phyloP scores from a whole-genome alignment of 2,888 invertebrate genomes.

The Phyto melanocephala region DNA sequence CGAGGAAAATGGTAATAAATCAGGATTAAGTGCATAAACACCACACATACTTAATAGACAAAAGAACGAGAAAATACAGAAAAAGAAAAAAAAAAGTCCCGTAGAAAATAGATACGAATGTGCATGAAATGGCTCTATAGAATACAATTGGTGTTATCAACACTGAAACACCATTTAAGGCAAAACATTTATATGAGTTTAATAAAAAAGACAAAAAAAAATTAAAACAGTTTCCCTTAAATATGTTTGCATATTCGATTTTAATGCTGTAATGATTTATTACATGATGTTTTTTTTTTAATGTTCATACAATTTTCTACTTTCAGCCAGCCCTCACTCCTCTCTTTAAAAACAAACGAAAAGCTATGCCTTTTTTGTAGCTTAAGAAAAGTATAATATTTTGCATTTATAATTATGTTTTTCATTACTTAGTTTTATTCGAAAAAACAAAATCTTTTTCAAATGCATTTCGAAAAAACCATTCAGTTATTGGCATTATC shows the following conservation, averaged over 20 bases:
- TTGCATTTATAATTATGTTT: constrained; percentile 63
- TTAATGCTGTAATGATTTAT: constrained; percentile 61
- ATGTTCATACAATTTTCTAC: constrained; percentile 41
- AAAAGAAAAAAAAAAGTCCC: constrained; percentile 2
- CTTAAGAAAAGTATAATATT: constrained; percentile 28
- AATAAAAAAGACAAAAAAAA: constrained; percentile 27
- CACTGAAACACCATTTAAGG: constrained; percentile 45
- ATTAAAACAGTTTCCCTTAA: constrained; percentile 45
- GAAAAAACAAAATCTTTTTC: no score
- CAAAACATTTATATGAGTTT: constrained; percentile 35
- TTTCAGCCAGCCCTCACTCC: constrained; percentile 16
- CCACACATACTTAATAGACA: constrained; percentile 56
- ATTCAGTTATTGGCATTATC: constrained; percentile 60
- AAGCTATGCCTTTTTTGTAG: constrained; percentile 10
- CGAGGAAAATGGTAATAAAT: constrained; percentile 77
- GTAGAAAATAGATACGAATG: constrained; percentile 31
- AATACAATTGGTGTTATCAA: constrained; percentile 57
- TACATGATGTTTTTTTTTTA: constrained; percentile 35
- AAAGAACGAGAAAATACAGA: constrained; percentile 13
- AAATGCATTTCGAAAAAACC: constrained; percentile 53
- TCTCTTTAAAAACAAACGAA: neutral
- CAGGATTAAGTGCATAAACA: constrained; percentile 73
- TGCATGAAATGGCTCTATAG: constrained; percentile 3
- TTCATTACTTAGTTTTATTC: constrained; percentile 29
- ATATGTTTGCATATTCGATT: constrained; percentile 54